Conservation (phyloP, 2,888 invertebrate species). For the Drosophila limbata region DNA sequence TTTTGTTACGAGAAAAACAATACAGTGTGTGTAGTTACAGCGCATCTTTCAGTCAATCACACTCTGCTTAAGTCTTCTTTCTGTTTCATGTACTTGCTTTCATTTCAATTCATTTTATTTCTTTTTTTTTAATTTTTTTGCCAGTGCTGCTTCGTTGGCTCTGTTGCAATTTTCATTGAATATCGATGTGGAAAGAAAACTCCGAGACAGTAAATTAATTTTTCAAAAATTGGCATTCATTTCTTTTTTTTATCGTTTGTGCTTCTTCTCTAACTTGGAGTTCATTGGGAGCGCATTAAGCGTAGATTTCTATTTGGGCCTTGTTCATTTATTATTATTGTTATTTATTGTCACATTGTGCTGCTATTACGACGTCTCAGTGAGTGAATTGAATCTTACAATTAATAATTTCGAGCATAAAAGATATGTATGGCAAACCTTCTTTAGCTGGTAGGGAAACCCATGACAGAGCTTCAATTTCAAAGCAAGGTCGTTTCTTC, state of each 20-base stretch:
- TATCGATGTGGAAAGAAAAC: conserved; percentile 57
- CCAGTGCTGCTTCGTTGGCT: conserved; percentile 37
- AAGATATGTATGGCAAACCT: conserved; percentile 13
- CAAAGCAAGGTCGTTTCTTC: background rate
- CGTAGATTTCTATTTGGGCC: conserved; percentile 33
- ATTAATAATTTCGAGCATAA: conserved; percentile 50
- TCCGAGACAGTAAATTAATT: conserved; percentile 72
- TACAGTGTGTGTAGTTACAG: background rate
- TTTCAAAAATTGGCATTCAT: conserved; percentile 73
- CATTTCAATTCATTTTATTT: conserved; percentile 20
- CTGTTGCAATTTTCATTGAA: conserved; percentile 69
- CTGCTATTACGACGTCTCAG: conserved; percentile 38
- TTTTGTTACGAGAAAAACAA: background rate
- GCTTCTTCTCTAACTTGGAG: conserved; percentile 27
- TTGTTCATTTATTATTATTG: conserved; percentile 60
- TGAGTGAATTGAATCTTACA: conserved; percentile 46
- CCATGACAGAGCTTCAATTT: background rate
- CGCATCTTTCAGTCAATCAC: background rate
- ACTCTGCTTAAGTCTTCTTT: background rate
- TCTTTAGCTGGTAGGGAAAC: background rate
- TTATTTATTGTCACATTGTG: conserved; percentile 60
- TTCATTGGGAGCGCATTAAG: conserved; percentile 54
- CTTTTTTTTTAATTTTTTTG: conserved; percentile 6
- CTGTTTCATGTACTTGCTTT: conserved; percentile 28
- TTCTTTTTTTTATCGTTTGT: conserved; percentile 57